A percentile compares a stretch with the other conserved stretches of the same genome.
phyloP scores from a whole-genome alignment of 92 coral and sea anemone species.

The Bergia sp. region DNA sequence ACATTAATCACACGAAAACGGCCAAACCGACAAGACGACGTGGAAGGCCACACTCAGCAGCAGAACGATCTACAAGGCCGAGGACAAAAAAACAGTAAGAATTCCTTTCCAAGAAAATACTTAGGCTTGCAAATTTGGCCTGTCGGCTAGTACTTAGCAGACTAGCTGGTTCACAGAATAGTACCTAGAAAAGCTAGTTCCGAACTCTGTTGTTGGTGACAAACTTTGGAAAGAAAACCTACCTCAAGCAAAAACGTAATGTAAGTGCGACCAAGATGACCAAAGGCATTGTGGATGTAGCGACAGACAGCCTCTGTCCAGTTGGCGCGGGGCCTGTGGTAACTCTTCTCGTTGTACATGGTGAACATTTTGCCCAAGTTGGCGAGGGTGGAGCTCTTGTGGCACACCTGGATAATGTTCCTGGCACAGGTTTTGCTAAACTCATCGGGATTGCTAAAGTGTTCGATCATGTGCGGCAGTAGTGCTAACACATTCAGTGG shows the following conservation, averaged over 20 bases:
- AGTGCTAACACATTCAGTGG: slow-evolving; percentile 91
- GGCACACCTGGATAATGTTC: slow-evolving; percentile 91
- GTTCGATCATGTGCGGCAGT: slow-evolving; percentile 86
- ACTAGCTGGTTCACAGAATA: too few species aligned
- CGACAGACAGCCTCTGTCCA: slow-evolving; percentile 96
- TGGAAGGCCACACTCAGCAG: too few species aligned
- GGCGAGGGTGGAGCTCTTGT: slow-evolving; percentile 61
- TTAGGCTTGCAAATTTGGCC: too few species aligned
- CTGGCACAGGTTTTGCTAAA: slow-evolving; percentile 90
- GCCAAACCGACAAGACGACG: too few species aligned
- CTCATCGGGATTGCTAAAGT: slow-evolving; percentile 91
- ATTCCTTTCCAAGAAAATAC: too few species aligned
- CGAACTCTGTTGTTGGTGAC: not conserved
- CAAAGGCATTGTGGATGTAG: slow-evolving; percentile 83
- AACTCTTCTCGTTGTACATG: slow-evolving; percentile 84
- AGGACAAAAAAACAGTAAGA: too few species aligned
- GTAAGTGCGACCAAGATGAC: slow-evolving; percentile 81
- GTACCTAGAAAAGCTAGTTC: too few species aligned
- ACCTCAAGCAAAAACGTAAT: slow-evolving; percentile 95
- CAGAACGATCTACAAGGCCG: too few species aligned
- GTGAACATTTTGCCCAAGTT: slow-evolving; percentile 86
- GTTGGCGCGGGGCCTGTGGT: slow-evolving; percentile 82
- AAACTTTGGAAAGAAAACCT: not conserved
- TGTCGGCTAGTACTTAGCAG: too few species aligned
- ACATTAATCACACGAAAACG: too few species aligned